Base-by-base conservation (phyloP, 2,797 vertebrate genomes). In the Capromys pilorides region DNA sequence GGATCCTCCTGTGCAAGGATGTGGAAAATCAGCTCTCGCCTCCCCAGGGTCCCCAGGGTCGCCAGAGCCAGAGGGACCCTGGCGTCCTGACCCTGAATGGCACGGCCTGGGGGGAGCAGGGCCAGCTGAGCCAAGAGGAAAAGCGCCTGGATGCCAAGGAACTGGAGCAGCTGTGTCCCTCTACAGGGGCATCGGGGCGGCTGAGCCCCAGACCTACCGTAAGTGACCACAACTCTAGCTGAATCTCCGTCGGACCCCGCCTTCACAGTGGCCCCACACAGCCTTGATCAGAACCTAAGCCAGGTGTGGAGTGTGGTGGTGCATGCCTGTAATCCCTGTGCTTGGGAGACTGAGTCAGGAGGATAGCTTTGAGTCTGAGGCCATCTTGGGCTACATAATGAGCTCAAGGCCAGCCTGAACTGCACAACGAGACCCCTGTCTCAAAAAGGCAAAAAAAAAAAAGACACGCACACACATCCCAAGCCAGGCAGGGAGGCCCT, bases 1-100 rank as follows among this genome's bases (percentile, higher is more conserved):
- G 99, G 98, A 98, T 99, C 97, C 98, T 99, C 98, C 98, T 99
- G 98, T 99, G 99, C 98, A 99, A 99, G 98, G 99, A 99, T 0
- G 98, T 99, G 90, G 99, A 99, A 98, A 98, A 98, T 90, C 98
- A 98, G 82, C 97, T 98, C 31, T 99, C 99, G 82, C 99, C 99
- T 57, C 99, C 99, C 0, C 99, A 99, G 98, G 98, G 98, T 6
- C 98, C 98, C 16, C 98, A 98, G 87, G 98, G 98, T 6, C 98
- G 98, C 16, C 98, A 98, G 87, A 98, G 97, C 97, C 98, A 98
- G 87, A 97, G 98, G 67, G 97, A 96, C 4, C 5, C 97, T 88
- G 97, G 98, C 0, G 95, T 98, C 79, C 96, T 98, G 6, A 95
- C 98, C 86, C 98, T 98, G 93, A 99, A 99, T 0, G 98, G 99